Conservation (phyloP, 2,888 invertebrate genomes). For the Phortica okadai region DNA sequence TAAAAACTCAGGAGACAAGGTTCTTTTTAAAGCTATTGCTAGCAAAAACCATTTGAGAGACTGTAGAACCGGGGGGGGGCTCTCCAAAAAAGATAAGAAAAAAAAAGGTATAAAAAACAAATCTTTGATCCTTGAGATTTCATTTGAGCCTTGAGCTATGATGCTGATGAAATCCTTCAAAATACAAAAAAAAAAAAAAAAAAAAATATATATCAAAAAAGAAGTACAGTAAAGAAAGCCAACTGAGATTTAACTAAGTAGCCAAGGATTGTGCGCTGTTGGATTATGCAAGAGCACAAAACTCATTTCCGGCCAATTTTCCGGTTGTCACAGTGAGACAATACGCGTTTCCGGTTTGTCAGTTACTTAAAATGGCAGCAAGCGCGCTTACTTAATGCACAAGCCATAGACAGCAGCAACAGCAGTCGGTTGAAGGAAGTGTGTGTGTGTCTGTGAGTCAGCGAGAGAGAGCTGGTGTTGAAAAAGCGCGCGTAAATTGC, state of each 20-base stretch:
- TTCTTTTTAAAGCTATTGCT: too few species aligned
- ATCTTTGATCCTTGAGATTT: too few species aligned
- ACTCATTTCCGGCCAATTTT: conserved; percentile 31
- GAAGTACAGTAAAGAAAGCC: not conserved
- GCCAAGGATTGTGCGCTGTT: conserved; percentile 5
- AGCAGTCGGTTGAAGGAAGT: not conserved
- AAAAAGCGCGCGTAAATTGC: not conserved
- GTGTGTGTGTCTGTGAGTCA: not conserved
- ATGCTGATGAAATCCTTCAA: not conserved
- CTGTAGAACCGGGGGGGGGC: fast-evolving
- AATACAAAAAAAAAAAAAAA: not conserved
- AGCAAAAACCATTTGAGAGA: too few species aligned
- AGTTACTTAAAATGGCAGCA: conserved; percentile 2
- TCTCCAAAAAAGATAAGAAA: too few species aligned
- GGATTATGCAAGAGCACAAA: conserved; percentile 28
- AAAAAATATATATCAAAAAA: too few species aligned
- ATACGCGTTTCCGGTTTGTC: conserved; percentile 28
- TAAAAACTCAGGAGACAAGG: too few species aligned
- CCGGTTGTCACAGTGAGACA: conserved; percentile 32
- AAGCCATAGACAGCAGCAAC: not conserved
- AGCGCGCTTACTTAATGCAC: not conserved
- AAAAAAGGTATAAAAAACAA: too few species aligned
- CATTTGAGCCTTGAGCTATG: too few species aligned
- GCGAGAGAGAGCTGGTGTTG: not conserved
- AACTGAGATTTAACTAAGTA: not conserved